phyloP scores from a whole-genome alignment of 2,113 vertebrate genomes.

The Phylloscopus trochiloides region DNA sequence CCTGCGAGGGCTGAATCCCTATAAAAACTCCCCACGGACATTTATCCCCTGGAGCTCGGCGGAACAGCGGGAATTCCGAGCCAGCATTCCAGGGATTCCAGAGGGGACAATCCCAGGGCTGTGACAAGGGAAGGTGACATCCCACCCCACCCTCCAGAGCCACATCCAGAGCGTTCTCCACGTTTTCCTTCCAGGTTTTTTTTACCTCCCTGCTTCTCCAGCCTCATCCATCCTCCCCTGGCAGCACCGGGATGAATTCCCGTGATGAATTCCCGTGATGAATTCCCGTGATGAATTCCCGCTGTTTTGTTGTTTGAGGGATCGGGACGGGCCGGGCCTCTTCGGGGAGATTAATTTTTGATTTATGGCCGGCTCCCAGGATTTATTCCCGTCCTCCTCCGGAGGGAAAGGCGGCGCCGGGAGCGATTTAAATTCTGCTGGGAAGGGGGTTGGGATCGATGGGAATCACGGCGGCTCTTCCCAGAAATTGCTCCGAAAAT shows the following conservation, averaged over 20 bases:
- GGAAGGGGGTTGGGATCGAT: constrained; percentile 28
- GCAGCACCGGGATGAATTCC: constrained; percentile 13
- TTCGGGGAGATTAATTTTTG: constrained; percentile 81
- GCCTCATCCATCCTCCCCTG: not conserved
- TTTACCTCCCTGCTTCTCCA: not conserved
- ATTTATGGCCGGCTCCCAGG: constrained; percentile 71
- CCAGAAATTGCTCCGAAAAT: constrained; percentile 45
- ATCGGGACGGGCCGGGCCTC: constrained; percentile 57
- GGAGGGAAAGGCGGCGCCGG: constrained; percentile 67
- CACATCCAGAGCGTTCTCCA: not conserved
- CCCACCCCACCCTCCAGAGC: not conserved
- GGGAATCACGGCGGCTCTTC: constrained; percentile 56
- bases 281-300: constrained; percentile 62
- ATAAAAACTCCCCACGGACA: rapidly evolving
- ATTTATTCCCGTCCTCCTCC: constrained; percentile 74
- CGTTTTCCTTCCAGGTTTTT: not conserved
- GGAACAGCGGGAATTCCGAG: rapidly evolving
- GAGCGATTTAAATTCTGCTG: constrained; percentile 72
- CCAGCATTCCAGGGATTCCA: not conserved
- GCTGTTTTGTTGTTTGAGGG: constrained; percentile 69
- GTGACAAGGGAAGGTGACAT: not conserved
- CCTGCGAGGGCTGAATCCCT: not conserved
- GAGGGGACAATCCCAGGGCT: rapidly evolving
- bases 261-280: constrained; percentile 60
- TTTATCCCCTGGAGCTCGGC: rapidly evolving